Percentiles rank a stretch among this genome's conserved stretches.
These are phyloP conservation scores for Oreochromis grahami DNA, from an alignment of 2,797 vertebrate genomes.

Conservation along the genomic window DNA sequence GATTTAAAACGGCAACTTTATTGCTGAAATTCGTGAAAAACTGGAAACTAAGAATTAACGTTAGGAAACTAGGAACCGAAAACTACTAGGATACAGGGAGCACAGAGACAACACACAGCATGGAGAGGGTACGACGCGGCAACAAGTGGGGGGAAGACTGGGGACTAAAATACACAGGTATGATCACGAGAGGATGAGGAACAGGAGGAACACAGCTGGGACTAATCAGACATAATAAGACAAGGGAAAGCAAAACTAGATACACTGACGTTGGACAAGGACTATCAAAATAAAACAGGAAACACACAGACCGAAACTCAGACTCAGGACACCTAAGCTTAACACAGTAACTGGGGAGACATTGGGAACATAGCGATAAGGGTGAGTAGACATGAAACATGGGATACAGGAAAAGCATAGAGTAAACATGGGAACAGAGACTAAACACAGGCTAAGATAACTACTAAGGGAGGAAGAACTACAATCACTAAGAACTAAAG, in stretches of 20 bases:
- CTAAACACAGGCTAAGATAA: neutral
- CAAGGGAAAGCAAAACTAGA: neutral
- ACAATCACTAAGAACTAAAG: neutral
- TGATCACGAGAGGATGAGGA: neutral
- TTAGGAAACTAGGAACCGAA: neutral
- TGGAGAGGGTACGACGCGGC: accelerated
- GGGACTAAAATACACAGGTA: neutral
- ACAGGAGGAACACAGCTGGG: neutral
- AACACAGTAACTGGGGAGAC: neutral
- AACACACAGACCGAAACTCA: neutral
- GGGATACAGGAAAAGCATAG: neutral
- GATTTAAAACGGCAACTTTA: neutral
- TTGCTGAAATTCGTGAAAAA: neutral
- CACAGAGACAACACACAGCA: neutral
- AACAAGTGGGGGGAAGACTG: neutral
- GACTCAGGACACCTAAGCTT: neutral
- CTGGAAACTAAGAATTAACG: neutral
- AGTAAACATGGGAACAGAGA: neutral
- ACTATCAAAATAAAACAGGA: neutral
- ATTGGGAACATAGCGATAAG: neutral
- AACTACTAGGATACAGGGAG: neutral
- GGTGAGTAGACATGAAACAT: neutral
- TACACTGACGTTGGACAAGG: neutral
- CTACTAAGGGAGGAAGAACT: neutral
- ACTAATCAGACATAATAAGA: neutral